phyloP scores from a whole-genome alignment of 2,888 invertebrate species.

The Ochropleura leucogaster region DNA sequence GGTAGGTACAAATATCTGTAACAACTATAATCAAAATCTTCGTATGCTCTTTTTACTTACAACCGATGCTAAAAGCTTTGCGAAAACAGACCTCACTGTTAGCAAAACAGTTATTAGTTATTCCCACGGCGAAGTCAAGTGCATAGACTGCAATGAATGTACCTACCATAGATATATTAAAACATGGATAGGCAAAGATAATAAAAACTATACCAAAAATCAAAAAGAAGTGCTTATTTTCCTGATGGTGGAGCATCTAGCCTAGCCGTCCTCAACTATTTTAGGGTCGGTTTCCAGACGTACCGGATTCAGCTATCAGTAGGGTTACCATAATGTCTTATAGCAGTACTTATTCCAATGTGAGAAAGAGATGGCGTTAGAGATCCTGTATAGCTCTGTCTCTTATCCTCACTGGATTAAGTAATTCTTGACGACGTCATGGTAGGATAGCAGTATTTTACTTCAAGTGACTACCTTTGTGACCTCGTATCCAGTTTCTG shows the following conservation, averaged over 20 bases:
- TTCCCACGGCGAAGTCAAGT: slow-evolving; percentile 65
- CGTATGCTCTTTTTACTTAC: slow-evolving; percentile 52
- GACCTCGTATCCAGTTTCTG: neutral
- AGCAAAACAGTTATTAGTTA: slow-evolving; percentile 65
- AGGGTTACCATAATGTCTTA: too few relatives aligned
- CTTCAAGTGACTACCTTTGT: neutral
- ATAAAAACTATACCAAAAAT: neutral
- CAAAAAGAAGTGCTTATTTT: neutral
- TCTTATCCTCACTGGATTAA: too few relatives aligned
- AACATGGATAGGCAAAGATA: neutral
- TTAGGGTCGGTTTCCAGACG: too few relatives aligned
- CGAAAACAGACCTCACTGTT: slow-evolving; percentile 61
- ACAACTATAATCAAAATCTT: slow-evolving; percentile 46
- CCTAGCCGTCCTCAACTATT: neutral
- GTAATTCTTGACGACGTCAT: too few relatives aligned
- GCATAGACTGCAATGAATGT: slow-evolving; percentile 43
- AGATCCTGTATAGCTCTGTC: too few relatives aligned
- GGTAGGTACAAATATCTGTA: slow-evolving; percentile 6
- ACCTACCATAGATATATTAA: slow-evolving; percentile 14
- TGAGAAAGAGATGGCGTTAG: too few relatives aligned
- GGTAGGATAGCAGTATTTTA: neutral
- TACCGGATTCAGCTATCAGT: too few relatives aligned
- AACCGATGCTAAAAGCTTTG: slow-evolving; percentile 48
- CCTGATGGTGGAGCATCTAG: neutral
- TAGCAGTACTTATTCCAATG: too few relatives aligned